Evolutionary conservation across 2,113 vertebrate species (phyloP), one percentile per base, ranked within the genome.

Genomic region (Rhinoptilus africanus): DNA sequence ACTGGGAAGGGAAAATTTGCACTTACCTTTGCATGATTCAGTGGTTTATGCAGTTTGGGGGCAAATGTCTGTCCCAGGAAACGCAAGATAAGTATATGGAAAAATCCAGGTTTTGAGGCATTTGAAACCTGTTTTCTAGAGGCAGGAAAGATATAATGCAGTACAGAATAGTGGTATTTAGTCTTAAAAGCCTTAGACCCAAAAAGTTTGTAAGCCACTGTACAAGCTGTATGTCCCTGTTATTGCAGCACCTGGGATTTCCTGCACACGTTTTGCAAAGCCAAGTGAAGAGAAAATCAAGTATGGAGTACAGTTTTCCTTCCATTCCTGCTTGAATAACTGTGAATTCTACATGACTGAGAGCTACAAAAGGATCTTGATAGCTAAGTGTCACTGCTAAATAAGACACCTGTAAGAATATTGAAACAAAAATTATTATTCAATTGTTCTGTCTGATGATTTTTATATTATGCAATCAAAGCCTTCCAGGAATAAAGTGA

Each of bases 31-130:
- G 12, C 12, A 12, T 21, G 34, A 51, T 12, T 53, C 34, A 3
- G 9, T 27, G 43, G 30, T 3, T 12, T 71, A 12, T 24, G 37
- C 12, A 47, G 9, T 26, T 9, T 37, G 41, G 50, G 41, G 20
- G 30, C 4, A 85, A 72, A 72, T 6, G 4, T 24, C 76, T 81
- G 14, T 7, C n/a, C 13, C 50, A 59, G 23, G 2, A 72, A 80
- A 69, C 37, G 18, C 3, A 47, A 91, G 37, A 23, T 2, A 22
- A 2, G 4, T 19, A 23, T 18, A 63, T 5, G 1, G 1, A 45
- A 85, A 69, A 51, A 72, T 13, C 13, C 48, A 2, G 3, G 16
- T 54, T 32, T 32, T 17, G 10, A 30, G 35, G 5, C 7, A 22
- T 34, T 91, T 51, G 2, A 47, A 56, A 64, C 7, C 7, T 59